Base-by-base conservation (phyloP, 2,797 vertebrate species). In the Odontamblyopus lacepedii region DNA sequence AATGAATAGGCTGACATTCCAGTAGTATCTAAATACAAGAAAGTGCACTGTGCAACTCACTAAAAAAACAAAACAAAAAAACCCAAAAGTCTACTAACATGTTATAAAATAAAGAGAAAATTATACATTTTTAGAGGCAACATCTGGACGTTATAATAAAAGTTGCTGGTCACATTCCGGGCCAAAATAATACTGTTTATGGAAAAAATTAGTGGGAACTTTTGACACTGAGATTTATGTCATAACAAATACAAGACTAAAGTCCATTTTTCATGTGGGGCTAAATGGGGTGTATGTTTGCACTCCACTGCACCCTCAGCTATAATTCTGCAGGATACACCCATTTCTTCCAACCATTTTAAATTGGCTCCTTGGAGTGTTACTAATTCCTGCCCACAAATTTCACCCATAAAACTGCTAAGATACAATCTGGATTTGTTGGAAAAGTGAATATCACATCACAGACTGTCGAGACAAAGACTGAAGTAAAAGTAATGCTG, bases 211-310 rank as follows among this genome's bases (percentile, higher is more conserved):
- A 48, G 13, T 4, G 26, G 27, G 32, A 74, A 50, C 64, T 19
- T 61, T 68, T 80, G 67, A 67, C 50, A 71, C 35, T 72, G 69
- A 74, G 69, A 76, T 76, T 71, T 32, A 44, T 68, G 70, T 74
- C 69, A 63, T 44, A 69, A 48, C 30, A 75, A 77, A 72, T 30
- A 68, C 12, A 26, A 38, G 57, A 27, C 44, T 38, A 64, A 73
- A 66, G 63, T 72, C 59, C 48, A 70, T 74, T 63, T 77, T 67
- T 66, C 67, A 77, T 64, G 44, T 59, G 44, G 75, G 75, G 50
- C 48, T 62, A 72, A 78, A 80, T 65, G 70, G 73, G 73, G 69
- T 81, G 77, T 67, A 53, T 64, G 51, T 75, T 62, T 80, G 51
- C 79, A 75, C 69, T 79, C 44, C 67, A 69, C 63, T 59, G 61